phyloP scores from a whole-genome alignment of 2,888 invertebrate species.

The Belgica antarctica region DNA sequence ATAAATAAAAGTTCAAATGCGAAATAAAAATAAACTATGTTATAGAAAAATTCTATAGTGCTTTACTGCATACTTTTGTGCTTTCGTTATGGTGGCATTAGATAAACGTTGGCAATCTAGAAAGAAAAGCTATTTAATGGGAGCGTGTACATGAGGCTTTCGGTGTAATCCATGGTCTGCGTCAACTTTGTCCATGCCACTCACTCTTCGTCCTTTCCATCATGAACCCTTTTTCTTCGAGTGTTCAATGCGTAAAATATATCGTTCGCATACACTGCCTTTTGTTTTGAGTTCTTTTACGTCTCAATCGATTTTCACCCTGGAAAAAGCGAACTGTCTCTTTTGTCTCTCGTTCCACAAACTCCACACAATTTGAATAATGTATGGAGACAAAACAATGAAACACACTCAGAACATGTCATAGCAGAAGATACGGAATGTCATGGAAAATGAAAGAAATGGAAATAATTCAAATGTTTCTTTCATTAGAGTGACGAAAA shows the following conservation, averaged over 20 bases:
- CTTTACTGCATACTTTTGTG: not conserved
- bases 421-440: not conserved
- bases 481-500: too few relatives aligned
- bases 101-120: not conserved
- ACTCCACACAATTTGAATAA: conserved; percentile 12
- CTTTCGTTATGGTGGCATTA: not conserved
- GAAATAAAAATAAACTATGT: too few relatives aligned
- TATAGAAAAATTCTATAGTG: not conserved
- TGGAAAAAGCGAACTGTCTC: not conserved
- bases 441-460: too few relatives aligned
- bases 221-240: not conserved
- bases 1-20: not conserved
- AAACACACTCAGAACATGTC: not conserved
- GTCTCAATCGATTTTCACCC: conserved; percentile 6
- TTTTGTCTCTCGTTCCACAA: not conserved
- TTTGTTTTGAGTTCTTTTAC: not conserved
- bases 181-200: not conserved
- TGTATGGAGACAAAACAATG: not conserved
- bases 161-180: too few relatives aligned
- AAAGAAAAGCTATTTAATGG: too few relatives aligned
- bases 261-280: not conserved
- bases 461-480: conserved; percentile 5
- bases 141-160: too few relatives aligned
- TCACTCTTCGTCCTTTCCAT: too few relatives aligned
- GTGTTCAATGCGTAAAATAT: not conserved